Base-by-base conservation (phyloP, 2,113 vertebrate genomes). In the Panthera tigris region DNA sequence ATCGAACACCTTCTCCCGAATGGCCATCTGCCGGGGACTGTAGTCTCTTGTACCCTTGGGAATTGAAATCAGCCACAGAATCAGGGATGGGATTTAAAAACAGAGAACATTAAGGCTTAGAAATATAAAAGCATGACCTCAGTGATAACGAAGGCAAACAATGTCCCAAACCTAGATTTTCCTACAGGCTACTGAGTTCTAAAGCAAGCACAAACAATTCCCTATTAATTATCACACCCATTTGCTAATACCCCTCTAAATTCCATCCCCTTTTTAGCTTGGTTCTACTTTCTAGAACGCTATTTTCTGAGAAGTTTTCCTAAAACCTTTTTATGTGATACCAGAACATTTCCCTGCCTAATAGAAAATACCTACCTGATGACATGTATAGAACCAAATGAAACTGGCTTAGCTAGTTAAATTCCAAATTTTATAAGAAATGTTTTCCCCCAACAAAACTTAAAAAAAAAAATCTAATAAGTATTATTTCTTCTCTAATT, bases 11-110 rank as follows among this genome's bases (percentile, higher is more conserved):
- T 98, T 99, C 98, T 99, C 99, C n/a, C 99, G 99, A 98, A 99
- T 99, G 90, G 99, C 99, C 99, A 99, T 99, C 97, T 99, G 99
- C 97, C 99, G 99, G 39, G 99, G 99, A 98, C 99, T 99, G 63
- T 99, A 99, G 98, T 99, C 99, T 98, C 99, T 99, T 0, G 99
- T 99, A 96, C 99, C 99, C 99, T 99, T 97, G 33, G 76, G 76
- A 98, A 39, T 88, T 48, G 92, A 97, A 95, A 93, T 90, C 76
- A 83, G 50, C 55, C 93, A 92, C 82, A 94, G 63, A 95, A 89
- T 5, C 93, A 93, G 61, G 65, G 25, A 87, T 84, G 68, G 19
- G n/a, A 87, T 96, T 97, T 94, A 93, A 98, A 96, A 92, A 74
- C 25, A 55, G 92, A 73, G 78, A 94, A 94, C 12, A 97, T 2